These are phyloP conservation scores for Acanthurus lineatus DNA, from an alignment of 2,797 vertebrate species.

Conservation along the genomic window DNA sequence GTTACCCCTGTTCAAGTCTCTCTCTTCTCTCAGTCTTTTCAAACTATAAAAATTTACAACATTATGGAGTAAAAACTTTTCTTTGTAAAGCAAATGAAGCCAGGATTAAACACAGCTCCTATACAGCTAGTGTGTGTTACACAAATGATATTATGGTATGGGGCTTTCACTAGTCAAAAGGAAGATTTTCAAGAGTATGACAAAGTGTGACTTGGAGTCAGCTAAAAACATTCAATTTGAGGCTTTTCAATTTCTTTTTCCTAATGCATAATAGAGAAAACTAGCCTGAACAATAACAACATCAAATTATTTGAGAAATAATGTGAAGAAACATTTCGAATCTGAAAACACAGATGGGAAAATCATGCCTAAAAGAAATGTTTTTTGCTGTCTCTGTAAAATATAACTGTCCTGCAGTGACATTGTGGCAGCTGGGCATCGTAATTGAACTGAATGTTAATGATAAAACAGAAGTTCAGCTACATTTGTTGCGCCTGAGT, in stretches of 20 bases:
- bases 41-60: conserved; percentile 41
- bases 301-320: not conserved
- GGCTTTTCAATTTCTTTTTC: conserved; percentile 2
- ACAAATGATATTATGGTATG: not conserved
- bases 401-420: not conserved
- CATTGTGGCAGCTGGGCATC: too few species aligned
- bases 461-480: not conserved
- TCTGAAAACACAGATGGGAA: not conserved
- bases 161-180: not conserved
- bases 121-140: conserved; percentile 3
- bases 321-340: not conserved
- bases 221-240: too few species aligned
- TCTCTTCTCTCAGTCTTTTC: conserved; percentile 23
- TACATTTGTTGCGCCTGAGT: not conserved
- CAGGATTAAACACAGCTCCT: not conserved
- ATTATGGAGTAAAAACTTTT: conserved; percentile 15
- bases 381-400: not conserved
- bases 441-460: not conserved
- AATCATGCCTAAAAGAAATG: not conserved
- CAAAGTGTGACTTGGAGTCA: too few species aligned
- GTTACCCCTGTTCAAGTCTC: conserved; percentile 33
- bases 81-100: conserved; percentile 2
- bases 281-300: not conserved
- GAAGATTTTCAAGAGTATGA: not conserved
- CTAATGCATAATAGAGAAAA: not conserved